Base-by-base conservation (phyloP, 2,888 invertebrate genomes). In the Tipula unca region DNA sequence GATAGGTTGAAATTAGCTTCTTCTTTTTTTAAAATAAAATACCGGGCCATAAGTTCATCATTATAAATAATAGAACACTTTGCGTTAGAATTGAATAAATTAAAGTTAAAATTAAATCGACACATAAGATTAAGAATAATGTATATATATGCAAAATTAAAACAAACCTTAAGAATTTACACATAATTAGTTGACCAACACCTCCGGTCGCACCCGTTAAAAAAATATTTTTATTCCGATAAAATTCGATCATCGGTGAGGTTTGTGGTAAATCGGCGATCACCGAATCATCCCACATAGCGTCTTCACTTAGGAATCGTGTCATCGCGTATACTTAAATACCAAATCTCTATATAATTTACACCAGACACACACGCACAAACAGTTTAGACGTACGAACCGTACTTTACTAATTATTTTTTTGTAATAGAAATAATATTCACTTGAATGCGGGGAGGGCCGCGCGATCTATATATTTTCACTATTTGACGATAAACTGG, bases 141-240 rank as follows among this genome's bases (percentile, higher is more conserved):
- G 4, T 32, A 32, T 6, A 32, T 6, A 32, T 6, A 32, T 6
- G 6, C 32, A 32, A n/a, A n/a, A n/a, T n/a, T 32, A 6, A 35
- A 6, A 29, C 35, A 84, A 87, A 88, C 88, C 88, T 88, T 85
- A 88, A 86, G 3, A 88, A 69, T 86, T 88, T 88, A 85, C 88
- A 88, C 8, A 88, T 86, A 85, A 87, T 88, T 1, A 88, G 84
- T 85, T 88, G 88, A 4, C 88, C 88, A 5, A 88, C 84, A 85
- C 88, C 88, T 85, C 88, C 88, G 0, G 87, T 87, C 1, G 87
- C 88, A 10, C 88, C 88, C 0, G 88, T 88, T 42, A 88, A 48
- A 54, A 88, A 88, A 29, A 88, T 42, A 5, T 82, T 87, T 87
- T 88, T 88, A 8, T 87, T 87, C 4, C 87, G 86, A 86, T 85